Evolutionary conservation across 2,888 invertebrate genomes (phyloP).

Genomic region (Aporophyla lueneburgensis): DNA sequence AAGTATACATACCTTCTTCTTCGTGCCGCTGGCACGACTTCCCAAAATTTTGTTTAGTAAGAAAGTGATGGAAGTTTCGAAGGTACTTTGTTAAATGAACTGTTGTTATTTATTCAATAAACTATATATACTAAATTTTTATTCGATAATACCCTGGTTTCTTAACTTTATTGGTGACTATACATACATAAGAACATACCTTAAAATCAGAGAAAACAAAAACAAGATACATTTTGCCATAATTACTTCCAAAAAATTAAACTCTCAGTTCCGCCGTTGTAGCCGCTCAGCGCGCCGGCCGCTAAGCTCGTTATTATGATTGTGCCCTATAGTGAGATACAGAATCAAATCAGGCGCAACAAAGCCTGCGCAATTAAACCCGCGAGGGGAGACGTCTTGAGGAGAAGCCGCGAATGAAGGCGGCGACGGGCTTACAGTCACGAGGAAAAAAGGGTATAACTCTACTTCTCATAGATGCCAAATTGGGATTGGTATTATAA

Average conservation of each 20-base stretch:
- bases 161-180: too few species aligned
- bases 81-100: too few species aligned
- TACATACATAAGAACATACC: background rate
- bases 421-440: background rate
- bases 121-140: too few species aligned
- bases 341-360: constrained; percentile 89
- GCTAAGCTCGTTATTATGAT: constrained; percentile 86
- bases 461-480: background rate
- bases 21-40: too few species aligned
- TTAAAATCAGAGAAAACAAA: background rate
- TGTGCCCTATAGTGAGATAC: constrained; percentile 87
- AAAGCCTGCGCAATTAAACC: constrained; percentile 87
- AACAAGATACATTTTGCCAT: background rate
- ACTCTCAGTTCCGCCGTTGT: constrained; percentile 62
- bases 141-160: too few species aligned
- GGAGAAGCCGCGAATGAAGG: constrained; percentile 19
- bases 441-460: background rate
- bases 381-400: constrained; percentile 80
- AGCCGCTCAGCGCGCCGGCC: constrained; percentile 60
- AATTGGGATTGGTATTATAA: too few species aligned
- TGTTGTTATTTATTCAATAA: too few species aligned
- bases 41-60: too few species aligned
- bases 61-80: too few species aligned
- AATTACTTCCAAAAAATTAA: background rate
- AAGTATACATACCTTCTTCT: background rate